phyloP scores from a whole-genome alignment of 2,888 invertebrate genomes.

The Drosophila niveifrons region DNA sequence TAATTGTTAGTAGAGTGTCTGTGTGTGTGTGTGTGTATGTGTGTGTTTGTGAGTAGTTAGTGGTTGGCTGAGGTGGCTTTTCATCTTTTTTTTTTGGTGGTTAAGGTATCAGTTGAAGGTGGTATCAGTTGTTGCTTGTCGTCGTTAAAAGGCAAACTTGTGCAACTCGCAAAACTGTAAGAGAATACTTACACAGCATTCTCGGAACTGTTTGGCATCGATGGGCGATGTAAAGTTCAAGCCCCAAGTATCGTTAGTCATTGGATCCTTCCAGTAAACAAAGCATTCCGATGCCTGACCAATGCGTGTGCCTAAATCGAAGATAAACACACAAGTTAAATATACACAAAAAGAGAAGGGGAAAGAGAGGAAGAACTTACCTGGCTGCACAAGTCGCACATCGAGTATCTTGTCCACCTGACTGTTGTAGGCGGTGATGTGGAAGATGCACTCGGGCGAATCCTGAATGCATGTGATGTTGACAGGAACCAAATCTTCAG shows the following conservation, averaged over 20 bases:
- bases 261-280: slow-evolving; percentile 99
- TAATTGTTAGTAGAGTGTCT: slow-evolving; percentile 43
- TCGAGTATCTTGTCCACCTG: slow-evolving; percentile 99
- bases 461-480: slow-evolving; percentile 99
- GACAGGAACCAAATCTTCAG: slow-evolving; percentile 98
- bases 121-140: slow-evolving; percentile 52
- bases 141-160: slow-evolving; percentile 5
- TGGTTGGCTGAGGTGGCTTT: slow-evolving; percentile 63
- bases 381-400: slow-evolving; percentile 98
- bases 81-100: slow-evolving; percentile 41
- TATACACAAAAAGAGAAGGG: too few species aligned
- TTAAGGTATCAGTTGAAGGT: slow-evolving; percentile 75
- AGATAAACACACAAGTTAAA: too few species aligned
- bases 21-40: slow-evolving; percentile 15
- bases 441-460: slow-evolving; percentile 98
- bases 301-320: slow-evolving; percentile 93
- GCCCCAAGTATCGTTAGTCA: slow-evolving; percentile 99
- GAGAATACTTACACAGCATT: slow-evolving; percentile 96
- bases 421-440: slow-evolving; percentile 99
- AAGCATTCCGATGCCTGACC: slow-evolving; percentile 99
- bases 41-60: slow-evolving; percentile 39
- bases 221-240: slow-evolving; percentile 98
- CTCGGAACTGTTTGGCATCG: slow-evolving; percentile 98
- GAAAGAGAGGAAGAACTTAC: slow-evolving; percentile 86
- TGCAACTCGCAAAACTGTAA: slow-evolving; percentile 72